Evolutionary conservation across 2,113 vertebrate species (phyloP).

Genomic region (Macheiramphus alcinus): DNA sequence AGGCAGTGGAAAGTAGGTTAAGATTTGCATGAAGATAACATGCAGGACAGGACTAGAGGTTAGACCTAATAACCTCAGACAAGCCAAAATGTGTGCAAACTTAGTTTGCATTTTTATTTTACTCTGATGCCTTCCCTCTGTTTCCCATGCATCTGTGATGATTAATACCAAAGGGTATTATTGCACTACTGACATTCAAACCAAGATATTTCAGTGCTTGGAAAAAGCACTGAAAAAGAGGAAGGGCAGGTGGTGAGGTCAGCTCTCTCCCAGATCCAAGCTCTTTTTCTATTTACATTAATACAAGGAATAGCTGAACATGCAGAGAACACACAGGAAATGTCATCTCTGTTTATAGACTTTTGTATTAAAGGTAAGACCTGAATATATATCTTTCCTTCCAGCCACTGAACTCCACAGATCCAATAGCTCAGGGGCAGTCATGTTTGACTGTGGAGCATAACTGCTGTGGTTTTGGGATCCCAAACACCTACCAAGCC

Average conservation of each 20-base stretch:
- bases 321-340: background rate
- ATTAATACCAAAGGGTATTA: background rate
- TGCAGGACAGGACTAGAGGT: background rate
- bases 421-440: background rate
- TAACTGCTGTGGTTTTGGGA: background rate
- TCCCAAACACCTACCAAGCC: background rate
- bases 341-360: background rate
- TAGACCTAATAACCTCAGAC: background rate
- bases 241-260: background rate
- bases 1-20: background rate
- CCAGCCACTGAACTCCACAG: background rate
- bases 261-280: background rate
- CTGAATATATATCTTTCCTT: background rate
- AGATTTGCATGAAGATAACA: background rate
- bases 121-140: background rate
- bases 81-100: background rate
- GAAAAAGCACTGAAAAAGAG: background rate
- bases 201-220: background rate
- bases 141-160: background rate
- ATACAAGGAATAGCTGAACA: background rate
- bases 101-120: background rate
- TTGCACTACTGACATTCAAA: background rate
- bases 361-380: background rate
- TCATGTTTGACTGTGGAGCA: background rate
- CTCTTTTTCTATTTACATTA: background rate